Conservation (phyloP, 1,140 invertebrate genomes). For the Hylaeus anthracinus region DNA sequence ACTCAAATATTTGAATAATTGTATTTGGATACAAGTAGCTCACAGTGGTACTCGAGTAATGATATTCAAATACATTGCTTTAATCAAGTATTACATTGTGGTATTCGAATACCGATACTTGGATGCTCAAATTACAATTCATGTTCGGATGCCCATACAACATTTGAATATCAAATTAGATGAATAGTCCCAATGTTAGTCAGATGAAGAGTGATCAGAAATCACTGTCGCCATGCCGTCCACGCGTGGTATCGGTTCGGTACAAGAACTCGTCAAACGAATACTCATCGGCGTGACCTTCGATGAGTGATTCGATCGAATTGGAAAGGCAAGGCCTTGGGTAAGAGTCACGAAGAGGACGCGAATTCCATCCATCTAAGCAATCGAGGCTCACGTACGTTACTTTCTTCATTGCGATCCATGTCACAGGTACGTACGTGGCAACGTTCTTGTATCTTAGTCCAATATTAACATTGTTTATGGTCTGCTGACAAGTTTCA, state of each 20-base stretch:
- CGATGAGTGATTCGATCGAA: conserved; percentile 64
- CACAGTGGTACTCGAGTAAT: no score
- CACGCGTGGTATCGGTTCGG: neutral
- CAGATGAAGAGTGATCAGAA: neutral
- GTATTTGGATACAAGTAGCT: no score
- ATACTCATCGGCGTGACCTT: conserved; percentile 66
- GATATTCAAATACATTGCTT: no score
- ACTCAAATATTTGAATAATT: no score
- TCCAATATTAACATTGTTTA: no score
- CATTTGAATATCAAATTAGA: no score
- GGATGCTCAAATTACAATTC: no score
- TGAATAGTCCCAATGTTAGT: neutral
- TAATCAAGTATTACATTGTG: no score
- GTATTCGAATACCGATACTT: no score
- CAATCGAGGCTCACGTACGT: conserved; percentile 5
- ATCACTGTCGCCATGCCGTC: conserved; percentile 18
- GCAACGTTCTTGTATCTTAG: neutral
- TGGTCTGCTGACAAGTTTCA: neutral
- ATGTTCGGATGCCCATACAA: no score
- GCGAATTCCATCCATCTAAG: conserved; percentile 51
- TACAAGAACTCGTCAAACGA: conserved; percentile 23
- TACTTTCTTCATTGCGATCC: conserved; percentile 23
- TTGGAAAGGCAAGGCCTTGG: conserved; percentile 78
- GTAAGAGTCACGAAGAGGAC: conserved; percentile 75
- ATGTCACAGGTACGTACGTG: neutral